Evolutionary conservation across 2,797 vertebrate genomes (phyloP).

Genomic region (Pogoniulus pusillus): DNA sequence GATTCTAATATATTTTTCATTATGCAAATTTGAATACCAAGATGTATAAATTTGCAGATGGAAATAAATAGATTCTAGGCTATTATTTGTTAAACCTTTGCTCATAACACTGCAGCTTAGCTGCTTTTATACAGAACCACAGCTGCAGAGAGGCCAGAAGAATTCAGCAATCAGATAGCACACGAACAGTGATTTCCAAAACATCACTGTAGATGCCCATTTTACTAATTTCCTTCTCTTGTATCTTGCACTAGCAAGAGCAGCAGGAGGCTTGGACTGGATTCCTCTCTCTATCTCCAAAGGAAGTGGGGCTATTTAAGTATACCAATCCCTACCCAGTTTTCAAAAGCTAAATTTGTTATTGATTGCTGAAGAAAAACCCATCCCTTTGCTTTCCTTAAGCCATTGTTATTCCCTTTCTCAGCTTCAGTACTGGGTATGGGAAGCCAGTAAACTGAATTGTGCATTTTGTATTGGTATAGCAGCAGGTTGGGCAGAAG

Average conservation of each 20-base stretch:
- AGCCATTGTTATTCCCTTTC: neutral
- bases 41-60: neutral
- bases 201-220: neutral
- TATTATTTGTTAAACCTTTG: constrained; percentile 36
- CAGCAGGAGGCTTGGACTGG: neutral
- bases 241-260: neutral
- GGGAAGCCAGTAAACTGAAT: neutral
- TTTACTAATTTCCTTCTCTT: constrained; percentile 8
- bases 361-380: neutral
- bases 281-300: neutral
- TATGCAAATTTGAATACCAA: neutral
- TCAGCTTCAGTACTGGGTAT: neutral
- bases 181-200: constrained; percentile 63
- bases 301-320: neutral
- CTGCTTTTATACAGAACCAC: constrained; percentile 34
- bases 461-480: neutral
- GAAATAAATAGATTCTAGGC: constrained; percentile 49
- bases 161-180: constrained; percentile 70
- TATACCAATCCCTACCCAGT: neutral
- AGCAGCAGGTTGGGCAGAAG: neutral
- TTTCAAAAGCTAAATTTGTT: neutral
- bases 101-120: neutral
- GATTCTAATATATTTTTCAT: neutral
- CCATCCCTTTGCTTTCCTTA: neutral
- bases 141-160: constrained; percentile 67